Conservation (phyloP, 2,797 vertebrate genomes). For the Sebastes wilsoni region DNA sequence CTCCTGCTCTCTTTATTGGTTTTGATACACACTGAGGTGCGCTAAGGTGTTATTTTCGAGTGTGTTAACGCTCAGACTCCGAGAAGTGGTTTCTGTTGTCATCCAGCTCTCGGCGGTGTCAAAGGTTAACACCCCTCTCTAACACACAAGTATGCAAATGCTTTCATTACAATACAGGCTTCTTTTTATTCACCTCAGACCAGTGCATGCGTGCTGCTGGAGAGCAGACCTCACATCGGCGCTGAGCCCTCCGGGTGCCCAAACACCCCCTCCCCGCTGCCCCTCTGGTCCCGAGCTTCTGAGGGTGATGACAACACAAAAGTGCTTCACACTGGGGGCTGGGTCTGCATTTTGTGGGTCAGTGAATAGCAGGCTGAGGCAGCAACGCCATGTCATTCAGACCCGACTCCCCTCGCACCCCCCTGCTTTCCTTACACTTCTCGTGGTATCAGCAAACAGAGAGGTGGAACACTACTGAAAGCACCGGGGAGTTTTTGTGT, state of each 20-base stretch:
- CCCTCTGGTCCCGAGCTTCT: conserved; percentile 52
- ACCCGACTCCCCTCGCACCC: conserved; percentile 34
- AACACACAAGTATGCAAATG: conserved; percentile 78
- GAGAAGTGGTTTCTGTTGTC: conserved; percentile 78
- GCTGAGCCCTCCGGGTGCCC: neutral
- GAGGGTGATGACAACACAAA: conserved; percentile 77
- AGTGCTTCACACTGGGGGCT: conserved; percentile 80
- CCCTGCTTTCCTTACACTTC: conserved; percentile 66
- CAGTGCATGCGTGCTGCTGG: conserved; percentile 72
- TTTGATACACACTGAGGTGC: conserved; percentile 56
- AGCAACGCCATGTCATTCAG: conserved; percentile 80
- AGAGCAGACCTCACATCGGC: conserved; percentile 56
- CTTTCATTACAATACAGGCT: conserved; percentile 74
- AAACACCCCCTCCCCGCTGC: conserved; percentile 17
- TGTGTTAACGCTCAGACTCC: conserved; percentile 53
- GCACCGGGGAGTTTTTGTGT: conserved; percentile 63
- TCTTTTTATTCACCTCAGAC: conserved; percentile 63
- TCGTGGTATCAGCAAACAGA: conserved; percentile 78
- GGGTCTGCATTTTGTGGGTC: conserved; percentile 83
- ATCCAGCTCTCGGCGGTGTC: conserved; percentile 68
- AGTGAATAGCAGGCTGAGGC: conserved; percentile 73
- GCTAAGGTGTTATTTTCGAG: conserved; percentile 70
- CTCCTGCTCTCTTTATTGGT: conserved; percentile 26
- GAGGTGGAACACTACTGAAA: conserved; percentile 70
- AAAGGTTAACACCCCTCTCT: conserved; percentile 80